Conservation (phyloP, 2,113 vertebrate genomes). For the mouse (Mus musculus) region DNA sequence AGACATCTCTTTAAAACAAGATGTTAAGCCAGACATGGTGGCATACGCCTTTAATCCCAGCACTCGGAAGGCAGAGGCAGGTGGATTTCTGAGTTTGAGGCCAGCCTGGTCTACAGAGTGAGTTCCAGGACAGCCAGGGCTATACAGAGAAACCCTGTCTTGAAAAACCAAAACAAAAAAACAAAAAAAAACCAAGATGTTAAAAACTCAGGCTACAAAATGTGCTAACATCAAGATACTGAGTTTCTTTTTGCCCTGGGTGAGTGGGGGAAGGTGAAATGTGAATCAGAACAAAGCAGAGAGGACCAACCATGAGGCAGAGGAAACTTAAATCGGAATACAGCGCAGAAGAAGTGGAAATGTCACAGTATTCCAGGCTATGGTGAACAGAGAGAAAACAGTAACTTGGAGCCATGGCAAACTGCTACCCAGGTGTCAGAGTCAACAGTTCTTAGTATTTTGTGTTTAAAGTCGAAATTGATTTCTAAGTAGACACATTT, state of each 20-base stretch:
- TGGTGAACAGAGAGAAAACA: conserved; percentile 33
- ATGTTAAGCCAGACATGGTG: neutral
- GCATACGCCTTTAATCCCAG: too few species aligned
- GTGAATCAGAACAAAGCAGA: conserved; percentile 48
- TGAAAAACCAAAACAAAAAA: too few species aligned
- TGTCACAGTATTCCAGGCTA: conserved; percentile 10
- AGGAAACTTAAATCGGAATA: conserved; percentile 28
- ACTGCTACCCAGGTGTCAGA: conserved; percentile 19
- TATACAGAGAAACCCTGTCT: too few species aligned
- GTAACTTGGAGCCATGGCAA: neutral
- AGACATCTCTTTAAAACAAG: conserved; percentile 35
- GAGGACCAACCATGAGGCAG: neutral
- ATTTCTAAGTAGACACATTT: conserved; percentile 36
- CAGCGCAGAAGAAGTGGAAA: neutral
- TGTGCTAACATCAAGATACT: neutral
- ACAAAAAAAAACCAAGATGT: neutral
- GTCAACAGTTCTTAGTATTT: conserved; percentile 42
- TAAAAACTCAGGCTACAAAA: conserved; percentile 62
- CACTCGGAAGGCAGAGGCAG: too few species aligned
- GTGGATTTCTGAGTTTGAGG: too few species aligned
- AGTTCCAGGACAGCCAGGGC: too few species aligned
- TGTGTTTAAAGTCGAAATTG: conserved; percentile 54
- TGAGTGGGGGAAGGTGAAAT: neutral
- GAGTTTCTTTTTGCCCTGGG: neutral
- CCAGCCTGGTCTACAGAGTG: too few species aligned